A percentile compares a stretch with the other conserved stretches of the same genome.
Evolutionary conservation across 2,888 invertebrate genomes (phyloP).

Genomic region (Drosophila nr. perissopoda): DNA sequence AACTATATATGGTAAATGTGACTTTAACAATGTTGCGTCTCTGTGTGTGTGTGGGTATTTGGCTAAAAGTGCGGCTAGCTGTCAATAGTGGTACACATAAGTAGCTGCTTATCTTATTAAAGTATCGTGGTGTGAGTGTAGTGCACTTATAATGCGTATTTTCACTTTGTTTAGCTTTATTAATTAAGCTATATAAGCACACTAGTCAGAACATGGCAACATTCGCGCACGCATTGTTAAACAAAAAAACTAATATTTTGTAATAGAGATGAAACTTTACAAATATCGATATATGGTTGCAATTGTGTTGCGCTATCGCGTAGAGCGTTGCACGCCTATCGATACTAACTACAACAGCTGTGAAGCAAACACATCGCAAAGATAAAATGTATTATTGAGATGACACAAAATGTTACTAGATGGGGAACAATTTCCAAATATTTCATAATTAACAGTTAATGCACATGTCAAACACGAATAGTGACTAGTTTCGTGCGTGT

Average conservation of each 20-base stretch:
- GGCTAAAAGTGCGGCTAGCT: conserved; percentile 19
- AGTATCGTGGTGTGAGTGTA: conserved; percentile 1
- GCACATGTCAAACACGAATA: background rate
- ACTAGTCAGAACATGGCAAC: conserved; percentile 14
- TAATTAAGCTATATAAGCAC: conserved; percentile 24
- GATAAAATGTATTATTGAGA: background rate
- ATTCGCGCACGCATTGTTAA: conserved; percentile 52
- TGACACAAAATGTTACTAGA: background rate
- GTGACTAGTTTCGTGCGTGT: background rate
- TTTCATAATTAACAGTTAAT: background rate
- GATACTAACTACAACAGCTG: conserved; percentile 11
- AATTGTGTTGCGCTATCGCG: conserved; percentile 7
- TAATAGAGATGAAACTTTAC: conserved; percentile 32
- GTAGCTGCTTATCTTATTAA: conserved; percentile 9
- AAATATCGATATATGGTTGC: conserved; percentile 33
- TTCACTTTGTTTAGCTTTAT: conserved; percentile 12
- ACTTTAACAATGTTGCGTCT: conserved; percentile 13
- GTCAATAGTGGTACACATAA: conserved; percentile 12
- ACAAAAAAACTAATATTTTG: conserved; percentile 29
- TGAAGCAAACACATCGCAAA: background rate
- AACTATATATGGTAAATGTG: conserved; percentile 19
- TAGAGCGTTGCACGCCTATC: background rate
- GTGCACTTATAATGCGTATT: background rate
- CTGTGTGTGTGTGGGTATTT: conserved; percentile 22
- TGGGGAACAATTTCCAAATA: background rate